These are phyloP conservation scores for Lasaia peninsularis DNA, from an alignment of 1,140 invertebrate species.

Conservation along the genomic window DNA sequence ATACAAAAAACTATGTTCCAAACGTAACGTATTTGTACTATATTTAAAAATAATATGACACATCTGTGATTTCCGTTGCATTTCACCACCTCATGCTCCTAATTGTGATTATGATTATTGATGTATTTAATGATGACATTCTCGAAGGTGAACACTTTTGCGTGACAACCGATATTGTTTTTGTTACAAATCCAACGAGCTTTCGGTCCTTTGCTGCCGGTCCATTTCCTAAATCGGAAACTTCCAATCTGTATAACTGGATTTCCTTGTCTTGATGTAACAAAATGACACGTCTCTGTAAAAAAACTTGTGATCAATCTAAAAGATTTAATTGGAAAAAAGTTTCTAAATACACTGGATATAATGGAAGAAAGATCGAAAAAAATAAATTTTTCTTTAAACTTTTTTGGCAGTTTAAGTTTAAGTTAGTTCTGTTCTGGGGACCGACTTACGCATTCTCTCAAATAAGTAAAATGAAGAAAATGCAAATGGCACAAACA, in stretches of 20 bases:
- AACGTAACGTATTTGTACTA: not conserved
- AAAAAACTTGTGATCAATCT: not conserved
- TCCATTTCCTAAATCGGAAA: constrained; percentile 44
- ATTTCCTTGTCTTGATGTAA: constrained; percentile 27
- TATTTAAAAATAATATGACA: not conserved
- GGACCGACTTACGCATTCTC: no score
- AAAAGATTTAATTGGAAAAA: no score
- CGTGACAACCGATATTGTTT: constrained; percentile 31
- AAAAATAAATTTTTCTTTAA: no score
- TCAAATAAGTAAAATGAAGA: no score
- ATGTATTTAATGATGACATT: constrained; percentile 22
- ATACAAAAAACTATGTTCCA: no score
- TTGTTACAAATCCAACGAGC: constrained; percentile 40
- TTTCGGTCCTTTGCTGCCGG: constrained; percentile 30
- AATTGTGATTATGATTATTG: not conserved
- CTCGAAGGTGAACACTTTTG: constrained; percentile 33
- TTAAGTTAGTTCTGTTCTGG: no score
- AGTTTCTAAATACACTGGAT: no score
- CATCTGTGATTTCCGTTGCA: no score
- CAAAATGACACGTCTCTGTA: constrained; percentile 12
- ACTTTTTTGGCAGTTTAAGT: no score
- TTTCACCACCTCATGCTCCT: not conserved
- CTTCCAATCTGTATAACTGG: constrained; percentile 32
- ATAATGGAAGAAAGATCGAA: no score
- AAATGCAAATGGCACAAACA: no score